Conservation (phyloP, 2,113 vertebrate species). For the Gopherus evgoodei region DNA sequence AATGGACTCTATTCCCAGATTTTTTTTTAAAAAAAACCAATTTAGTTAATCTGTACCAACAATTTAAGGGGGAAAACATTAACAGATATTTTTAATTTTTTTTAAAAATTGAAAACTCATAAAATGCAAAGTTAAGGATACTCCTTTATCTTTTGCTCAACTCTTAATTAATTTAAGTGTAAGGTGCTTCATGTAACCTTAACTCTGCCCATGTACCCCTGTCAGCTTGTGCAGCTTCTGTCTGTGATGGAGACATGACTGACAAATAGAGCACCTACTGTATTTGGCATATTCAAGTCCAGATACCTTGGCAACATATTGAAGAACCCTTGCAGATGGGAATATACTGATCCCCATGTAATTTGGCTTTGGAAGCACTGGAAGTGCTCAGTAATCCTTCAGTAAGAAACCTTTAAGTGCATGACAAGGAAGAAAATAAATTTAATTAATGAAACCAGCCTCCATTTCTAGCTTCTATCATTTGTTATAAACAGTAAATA, state of each 20-base stretch:
- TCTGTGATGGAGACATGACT: background rate
- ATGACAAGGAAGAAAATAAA: background rate
- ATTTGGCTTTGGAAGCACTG: constrained; percentile 26
- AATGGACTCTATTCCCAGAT: background rate
- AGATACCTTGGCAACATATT: background rate
- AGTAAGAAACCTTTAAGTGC: constrained; percentile 12
- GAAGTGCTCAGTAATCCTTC: background rate
- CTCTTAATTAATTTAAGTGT: background rate
- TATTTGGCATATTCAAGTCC: background rate
- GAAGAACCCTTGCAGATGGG: background rate
- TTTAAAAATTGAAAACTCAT: background rate
- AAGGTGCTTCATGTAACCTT: background rate
- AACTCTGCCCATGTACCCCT: background rate
- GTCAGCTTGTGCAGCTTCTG: background rate
- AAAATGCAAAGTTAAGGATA: background rate
- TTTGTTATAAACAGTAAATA: constrained; percentile 31
- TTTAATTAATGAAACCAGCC: background rate
- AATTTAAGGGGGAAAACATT: background rate
- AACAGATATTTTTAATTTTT: background rate
- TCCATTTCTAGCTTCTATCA: constrained; percentile 28
- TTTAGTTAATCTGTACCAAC: background rate
- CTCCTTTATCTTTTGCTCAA: background rate
- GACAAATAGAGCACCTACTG: background rate
- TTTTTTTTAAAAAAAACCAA: background rate
- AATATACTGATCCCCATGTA: background rate